phyloP scores from a whole-genome alignment of 2,888 invertebrate species.

The Hirtodrosophila alboralis region DNA sequence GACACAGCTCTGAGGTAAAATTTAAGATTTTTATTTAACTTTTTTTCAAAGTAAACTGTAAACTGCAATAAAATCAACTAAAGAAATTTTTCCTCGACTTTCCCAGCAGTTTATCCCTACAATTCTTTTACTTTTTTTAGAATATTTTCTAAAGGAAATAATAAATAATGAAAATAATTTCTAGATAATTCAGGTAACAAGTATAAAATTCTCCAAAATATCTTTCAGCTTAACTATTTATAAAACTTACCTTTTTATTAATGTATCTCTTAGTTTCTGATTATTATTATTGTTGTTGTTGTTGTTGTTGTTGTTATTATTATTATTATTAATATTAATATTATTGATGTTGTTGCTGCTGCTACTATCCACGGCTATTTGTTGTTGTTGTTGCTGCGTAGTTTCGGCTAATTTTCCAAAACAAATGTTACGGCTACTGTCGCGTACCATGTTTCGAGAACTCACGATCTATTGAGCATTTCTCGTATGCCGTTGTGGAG shows the following conservation, averaged over 20 bases:
- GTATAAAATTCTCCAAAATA: no score
- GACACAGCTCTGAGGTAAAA: no score
- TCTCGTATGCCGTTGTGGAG: slow-evolving; percentile 88
- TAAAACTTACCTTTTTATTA: slow-evolving; percentile 76
- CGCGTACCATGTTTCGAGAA: slow-evolving; percentile 97
- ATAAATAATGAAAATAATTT: no score
- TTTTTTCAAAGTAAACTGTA: no score
- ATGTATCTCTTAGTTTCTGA: slow-evolving; percentile 57
- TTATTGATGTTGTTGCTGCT: slow-evolving; percentile 89
- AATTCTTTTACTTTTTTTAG: no score
- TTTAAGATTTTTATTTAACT: no score
- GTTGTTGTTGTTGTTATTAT: slow-evolving; percentile 45
- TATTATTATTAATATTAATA: slow-evolving; percentile 84
- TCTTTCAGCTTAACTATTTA: background rate
- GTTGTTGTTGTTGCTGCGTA: slow-evolving; percentile 86
- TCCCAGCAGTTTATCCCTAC: no score
- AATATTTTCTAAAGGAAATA: no score
- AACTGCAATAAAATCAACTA: no score
- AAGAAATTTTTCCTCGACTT: no score
- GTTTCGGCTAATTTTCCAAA: slow-evolving; percentile 99
- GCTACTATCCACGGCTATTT: slow-evolving; percentile 72
- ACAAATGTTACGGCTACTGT: slow-evolving; percentile 99
- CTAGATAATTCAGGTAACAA: no score
- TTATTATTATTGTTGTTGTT: slow-evolving; percentile 43
- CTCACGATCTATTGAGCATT: slow-evolving; percentile 86